Evolutionary conservation across 2,113 vertebrate species (phyloP).

Genomic region (Gopherus flavomarginatus): DNA sequence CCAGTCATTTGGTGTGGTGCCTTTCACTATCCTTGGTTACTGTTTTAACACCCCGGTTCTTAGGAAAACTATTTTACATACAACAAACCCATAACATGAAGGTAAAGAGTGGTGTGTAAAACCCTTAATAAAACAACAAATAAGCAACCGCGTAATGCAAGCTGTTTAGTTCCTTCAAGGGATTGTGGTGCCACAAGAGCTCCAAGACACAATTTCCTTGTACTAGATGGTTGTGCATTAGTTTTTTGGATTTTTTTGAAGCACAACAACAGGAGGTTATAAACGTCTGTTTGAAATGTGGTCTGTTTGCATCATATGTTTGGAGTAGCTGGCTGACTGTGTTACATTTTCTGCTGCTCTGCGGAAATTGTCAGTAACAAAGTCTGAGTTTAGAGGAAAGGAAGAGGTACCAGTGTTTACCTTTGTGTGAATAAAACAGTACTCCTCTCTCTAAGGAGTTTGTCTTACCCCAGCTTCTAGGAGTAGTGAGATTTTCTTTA

Average conservation of each 20-base stretch:
- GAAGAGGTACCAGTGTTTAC: constrained; percentile 1
- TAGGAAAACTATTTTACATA: background rate
- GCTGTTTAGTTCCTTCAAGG: background rate
- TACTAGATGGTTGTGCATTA: background rate
- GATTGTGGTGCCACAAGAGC: background rate
- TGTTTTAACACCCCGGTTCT: background rate
- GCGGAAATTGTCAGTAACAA: constrained; percentile 3
- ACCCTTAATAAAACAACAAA: background rate
- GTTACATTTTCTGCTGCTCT: constrained; percentile 2
- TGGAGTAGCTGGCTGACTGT: background rate
- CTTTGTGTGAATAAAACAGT: background rate
- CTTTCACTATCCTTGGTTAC: background rate
- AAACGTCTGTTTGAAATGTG: background rate
- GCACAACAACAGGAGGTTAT: background rate
- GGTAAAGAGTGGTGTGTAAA: background rate
- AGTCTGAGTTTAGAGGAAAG: background rate
- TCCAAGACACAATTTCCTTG: background rate
- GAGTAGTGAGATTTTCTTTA: background rate
- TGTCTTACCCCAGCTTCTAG: background rate
- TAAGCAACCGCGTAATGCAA: background rate
- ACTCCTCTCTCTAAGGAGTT: background rate
- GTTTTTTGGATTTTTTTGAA: background rate
- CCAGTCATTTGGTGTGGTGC: background rate
- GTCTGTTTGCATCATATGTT: background rate
- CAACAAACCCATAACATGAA: background rate